These are phyloP conservation scores for Drosophila trichaetosa DNA, from an alignment of 2,888 invertebrate genomes.

Conservation along the genomic window DNA sequence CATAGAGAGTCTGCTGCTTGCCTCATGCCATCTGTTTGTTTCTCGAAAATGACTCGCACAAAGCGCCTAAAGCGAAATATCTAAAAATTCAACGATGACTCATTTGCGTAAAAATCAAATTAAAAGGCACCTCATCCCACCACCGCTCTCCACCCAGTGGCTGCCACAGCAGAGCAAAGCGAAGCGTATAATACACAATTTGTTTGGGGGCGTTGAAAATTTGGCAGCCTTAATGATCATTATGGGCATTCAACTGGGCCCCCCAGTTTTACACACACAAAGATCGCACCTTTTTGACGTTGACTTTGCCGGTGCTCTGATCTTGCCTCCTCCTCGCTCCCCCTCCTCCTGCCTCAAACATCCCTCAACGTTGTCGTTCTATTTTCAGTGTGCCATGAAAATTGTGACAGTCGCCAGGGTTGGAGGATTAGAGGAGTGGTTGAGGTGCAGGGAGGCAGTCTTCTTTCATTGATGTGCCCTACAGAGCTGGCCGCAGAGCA, in stretches of 20 bases:
- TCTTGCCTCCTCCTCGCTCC: slow-evolving; percentile 30
- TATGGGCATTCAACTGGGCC: slow-evolving; percentile 12
- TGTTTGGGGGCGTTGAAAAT: slow-evolving; percentile 49
- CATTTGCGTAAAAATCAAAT: slow-evolving; percentile 66
- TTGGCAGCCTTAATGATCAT: slow-evolving; percentile 32
- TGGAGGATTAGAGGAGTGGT: not conserved
- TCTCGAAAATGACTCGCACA: slow-evolving; percentile 51
- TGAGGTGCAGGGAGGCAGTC: slow-evolving; percentile 12
- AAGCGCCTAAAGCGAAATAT: slow-evolving; percentile 51
- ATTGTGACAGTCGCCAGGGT: slow-evolving; percentile 46
- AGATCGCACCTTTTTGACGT: slow-evolving; percentile 53
- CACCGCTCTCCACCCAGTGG: not conserved
- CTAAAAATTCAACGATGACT: slow-evolving; percentile 75
- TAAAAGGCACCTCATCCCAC: slow-evolving; percentile 27
- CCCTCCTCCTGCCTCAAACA: not conserved
- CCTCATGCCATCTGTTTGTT: slow-evolving; percentile 61
- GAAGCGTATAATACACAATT: slow-evolving; percentile 16
- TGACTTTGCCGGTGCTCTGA: slow-evolving; percentile 54
- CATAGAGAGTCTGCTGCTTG: slow-evolving; percentile 17
- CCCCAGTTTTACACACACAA: slow-evolving; percentile 29
- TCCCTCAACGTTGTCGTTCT: slow-evolving; percentile 42
- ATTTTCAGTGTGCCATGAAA: slow-evolving; percentile 67
- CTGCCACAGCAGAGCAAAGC: slow-evolving; percentile 14
- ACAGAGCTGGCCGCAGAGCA: slow-evolving; percentile 8
- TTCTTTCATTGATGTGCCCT: slow-evolving; percentile 50